These are phyloP conservation scores for Drosophila obscura DNA, from an alignment of 1,140 invertebrate genomes.

Conservation along the genomic window DNA sequence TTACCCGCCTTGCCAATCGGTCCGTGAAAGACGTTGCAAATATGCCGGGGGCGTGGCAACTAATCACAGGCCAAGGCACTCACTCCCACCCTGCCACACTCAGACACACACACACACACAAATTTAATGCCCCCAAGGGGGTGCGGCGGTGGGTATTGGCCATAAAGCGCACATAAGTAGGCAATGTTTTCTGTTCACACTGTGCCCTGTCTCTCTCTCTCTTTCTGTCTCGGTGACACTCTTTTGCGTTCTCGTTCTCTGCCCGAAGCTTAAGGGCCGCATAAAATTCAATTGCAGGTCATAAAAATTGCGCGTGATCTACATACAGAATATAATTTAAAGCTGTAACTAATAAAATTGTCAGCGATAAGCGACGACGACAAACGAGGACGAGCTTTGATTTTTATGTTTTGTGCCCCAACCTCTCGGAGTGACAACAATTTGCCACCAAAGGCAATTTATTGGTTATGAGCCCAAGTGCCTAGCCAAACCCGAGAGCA, in stretches of 20 bases:
- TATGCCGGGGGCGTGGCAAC: slow-evolving; percentile 46
- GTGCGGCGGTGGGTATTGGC: neutral
- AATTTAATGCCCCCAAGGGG: slow-evolving; percentile 31
- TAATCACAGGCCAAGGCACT: slow-evolving; percentile 45
- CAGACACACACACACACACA: slow-evolving; percentile 6
- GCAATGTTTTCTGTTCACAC: slow-evolving; percentile 39
- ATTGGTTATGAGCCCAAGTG: slow-evolving; percentile 50
- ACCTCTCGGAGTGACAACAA: slow-evolving; percentile 5
- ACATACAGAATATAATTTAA: slow-evolving; percentile 72
- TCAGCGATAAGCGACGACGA: slow-evolving; percentile 61
- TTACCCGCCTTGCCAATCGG: slow-evolving; percentile 10
- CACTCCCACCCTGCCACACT: neutral
- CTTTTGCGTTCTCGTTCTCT: neutral
- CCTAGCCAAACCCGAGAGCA: neutral
- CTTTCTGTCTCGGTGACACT: neutral
- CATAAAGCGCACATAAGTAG: slow-evolving; percentile 63
- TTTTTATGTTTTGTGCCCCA: slow-evolving; percentile 57
- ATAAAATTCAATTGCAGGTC: slow-evolving; percentile 78
- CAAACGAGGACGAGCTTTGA: slow-evolving; percentile 61
- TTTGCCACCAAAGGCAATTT: slow-evolving; percentile 51
- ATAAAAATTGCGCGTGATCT: slow-evolving; percentile 74
- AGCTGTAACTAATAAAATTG: slow-evolving; percentile 78
- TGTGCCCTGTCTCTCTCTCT: neutral
- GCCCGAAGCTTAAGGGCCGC: slow-evolving; percentile 3
- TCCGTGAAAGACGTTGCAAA: slow-evolving; percentile 45